Conservation (phyloP, 2,888 invertebrate genomes). For the Hyppa rectilinea region DNA sequence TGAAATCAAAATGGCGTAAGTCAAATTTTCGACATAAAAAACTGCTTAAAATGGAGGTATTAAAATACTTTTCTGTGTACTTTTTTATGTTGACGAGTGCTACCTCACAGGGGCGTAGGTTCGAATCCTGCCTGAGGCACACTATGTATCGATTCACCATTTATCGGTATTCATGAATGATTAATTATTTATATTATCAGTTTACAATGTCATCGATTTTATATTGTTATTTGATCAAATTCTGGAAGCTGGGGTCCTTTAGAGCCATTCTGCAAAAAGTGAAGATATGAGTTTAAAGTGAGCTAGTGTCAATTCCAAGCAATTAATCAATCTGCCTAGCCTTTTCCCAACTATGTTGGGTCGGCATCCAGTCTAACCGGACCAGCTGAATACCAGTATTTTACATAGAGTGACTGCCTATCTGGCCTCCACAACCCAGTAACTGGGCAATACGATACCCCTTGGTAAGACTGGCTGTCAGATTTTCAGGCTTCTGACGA, state of each 20-base stretch:
- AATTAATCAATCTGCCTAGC: too few relatives aligned
- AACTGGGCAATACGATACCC: too few relatives aligned
- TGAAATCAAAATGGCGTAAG: slow-evolving; percentile 31
- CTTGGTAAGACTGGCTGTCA: too few relatives aligned
- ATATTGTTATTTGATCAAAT: slow-evolving; percentile 1
- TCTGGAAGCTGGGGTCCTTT: slow-evolving; percentile 2
- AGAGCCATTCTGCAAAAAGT: too few relatives aligned
- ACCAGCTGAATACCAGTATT: too few relatives aligned
- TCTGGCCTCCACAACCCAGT: too few relatives aligned
- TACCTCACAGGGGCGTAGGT: slow-evolving; percentile 74
- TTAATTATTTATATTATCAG: slow-evolving; percentile 43
- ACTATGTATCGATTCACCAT: slow-evolving; percentile 66
- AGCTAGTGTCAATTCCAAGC: too few relatives aligned
- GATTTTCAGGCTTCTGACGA: too few relatives aligned
- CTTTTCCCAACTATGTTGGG: too few relatives aligned
- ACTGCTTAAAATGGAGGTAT: slow-evolving; percentile 33
- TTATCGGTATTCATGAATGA: slow-evolving; percentile 65
- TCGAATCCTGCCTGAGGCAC: slow-evolving; percentile 77
- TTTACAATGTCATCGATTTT: slow-evolving; percentile 36
- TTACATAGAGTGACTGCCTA: too few relatives aligned
- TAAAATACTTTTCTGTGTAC: slow-evolving; percentile 37
- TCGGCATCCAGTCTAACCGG: too few relatives aligned
- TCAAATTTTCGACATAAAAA: slow-evolving; percentile 32
- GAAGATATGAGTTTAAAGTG: too few relatives aligned
- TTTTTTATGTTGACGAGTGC: slow-evolving; percentile 49